Base-by-base conservation (phyloP, 2,888 invertebrate species). In the Zele albiditarsus region DNA sequence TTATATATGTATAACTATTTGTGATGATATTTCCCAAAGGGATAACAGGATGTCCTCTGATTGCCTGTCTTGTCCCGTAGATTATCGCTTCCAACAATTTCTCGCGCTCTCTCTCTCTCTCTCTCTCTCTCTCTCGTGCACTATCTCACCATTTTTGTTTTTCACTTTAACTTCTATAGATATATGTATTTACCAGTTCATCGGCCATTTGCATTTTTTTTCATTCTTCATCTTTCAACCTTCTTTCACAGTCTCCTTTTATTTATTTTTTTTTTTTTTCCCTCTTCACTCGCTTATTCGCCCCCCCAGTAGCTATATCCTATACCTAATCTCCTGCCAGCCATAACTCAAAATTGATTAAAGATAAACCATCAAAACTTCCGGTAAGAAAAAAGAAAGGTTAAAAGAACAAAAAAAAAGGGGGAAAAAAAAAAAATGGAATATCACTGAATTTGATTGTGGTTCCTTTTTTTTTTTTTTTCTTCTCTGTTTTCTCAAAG, bases 11-110 rank as follows among this genome's bases (percentile, higher is more conserved):
- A 53, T 20, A 53, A 53, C 53, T 20, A 53, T 53, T 53, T 20
- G 20, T 53, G 53, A 85, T 85, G n/a, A 82, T 85, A 84, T 85
- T 85, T 83, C 84, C 60, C 83, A 73, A 42, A 77, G 78, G 85
- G 84, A 87, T 85, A 86, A 86, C 87, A 86, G 85, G 84, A 86
- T 86, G 86, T 85, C 84, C 68, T 80, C 81, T 85, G 87, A 86
- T 86, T 85, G 86, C 84, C 79, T 53, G 82, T 78, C 85, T 86
- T 86, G 85, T 86, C 85, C 83, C 74, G 75, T 77, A 84, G 84
- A 85, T 85, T 85, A 85, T 81, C 80, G 76, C 70, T 76, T 66
- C 2, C 58, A 67, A 71, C 38, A 67, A 49, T 28, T 73, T 60
- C 72, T 75, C 57, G 5, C 12, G 5, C 12, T 42, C 42, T 42